Base-by-base conservation (phyloP, 2,888 invertebrate genomes). In the Gasteruption jaculator region DNA sequence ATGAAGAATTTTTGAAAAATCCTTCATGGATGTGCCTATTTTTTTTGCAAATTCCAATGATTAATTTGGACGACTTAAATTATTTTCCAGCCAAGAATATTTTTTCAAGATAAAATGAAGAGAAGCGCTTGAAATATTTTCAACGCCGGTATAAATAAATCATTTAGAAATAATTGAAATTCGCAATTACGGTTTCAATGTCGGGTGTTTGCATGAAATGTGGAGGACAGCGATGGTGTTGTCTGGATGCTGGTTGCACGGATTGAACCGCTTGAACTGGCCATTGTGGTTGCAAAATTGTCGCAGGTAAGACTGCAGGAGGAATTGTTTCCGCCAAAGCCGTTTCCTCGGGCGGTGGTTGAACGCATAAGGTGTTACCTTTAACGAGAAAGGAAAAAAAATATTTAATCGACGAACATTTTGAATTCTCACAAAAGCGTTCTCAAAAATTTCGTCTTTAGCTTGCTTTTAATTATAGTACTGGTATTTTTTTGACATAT, bases 161-260 rank as follows among this genome's bases (percentile, higher is more conserved):
- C 8, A 51, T 54, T n/a, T n/a, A n/a, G n/a, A n/a, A n/a, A n/a
- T n/a, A n/a, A n/a, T n/a, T n/a, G n/a, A n/a, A n/a, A n/a, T n/a
- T n/a, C n/a, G n/a, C n/a, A n/a, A n/a, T 56, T 53, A 65, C 65
- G 52, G 56, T 58, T 31, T 65, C 60, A 24, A 57, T 76, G 2
- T 77, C 73, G 1, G 77, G 75, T 0, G 77, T 74, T 37, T 77
- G 71, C 5, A 80, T 76, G 54, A 80, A 79, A 27, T 78, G 80
- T 4, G 78, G 76, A 1, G 81, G 82, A 57, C 81, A 82, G 36
- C 77, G 75, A 26, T 58, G 61, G 49, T 61, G 61, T 15, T 58
- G 54, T 40, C 50, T 51, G 7, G 57, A 51, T 3, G 50, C 47
- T 35, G 58, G 50, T 24, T 54, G 53, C 25, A 50, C 47, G 5